These are phyloP conservation scores for Ophion costatus DNA, from an alignment of 2,888 invertebrate species.

Conservation along the genomic window DNA sequence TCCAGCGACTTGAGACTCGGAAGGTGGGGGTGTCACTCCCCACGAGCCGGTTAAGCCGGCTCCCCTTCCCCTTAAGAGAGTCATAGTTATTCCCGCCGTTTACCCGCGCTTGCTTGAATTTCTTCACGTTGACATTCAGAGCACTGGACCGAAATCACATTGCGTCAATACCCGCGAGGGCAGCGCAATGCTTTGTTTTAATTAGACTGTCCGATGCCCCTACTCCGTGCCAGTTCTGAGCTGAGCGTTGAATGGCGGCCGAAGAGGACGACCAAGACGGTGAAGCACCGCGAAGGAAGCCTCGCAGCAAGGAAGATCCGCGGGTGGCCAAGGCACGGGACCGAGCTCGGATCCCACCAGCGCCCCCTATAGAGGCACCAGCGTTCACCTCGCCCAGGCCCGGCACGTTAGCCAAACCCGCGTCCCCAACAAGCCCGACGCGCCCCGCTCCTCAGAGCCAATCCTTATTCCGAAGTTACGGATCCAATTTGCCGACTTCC, in stretches of 20 bases:
- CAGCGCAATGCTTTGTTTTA: conserved; percentile 86
- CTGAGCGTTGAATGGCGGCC: conserved; percentile 76
- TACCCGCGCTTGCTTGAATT: conserved; percentile 82
- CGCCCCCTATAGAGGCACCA: conserved; percentile 58
- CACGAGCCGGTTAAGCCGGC: too few species aligned
- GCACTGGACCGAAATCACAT: conserved; percentile 90
- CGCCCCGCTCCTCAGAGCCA: conserved; percentile 89
- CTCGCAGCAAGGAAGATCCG: conserved; percentile 79
- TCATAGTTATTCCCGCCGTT: too few species aligned
- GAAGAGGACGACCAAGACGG: too few species aligned
- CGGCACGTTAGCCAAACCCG: conserved; percentile 72
- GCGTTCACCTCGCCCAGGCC: conserved; percentile 70
- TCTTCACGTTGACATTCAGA: conserved; percentile 88
- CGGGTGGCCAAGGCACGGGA: conserved; percentile 84
- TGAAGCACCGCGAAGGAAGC: too few species aligned
- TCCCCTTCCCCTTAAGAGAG: too few species aligned
- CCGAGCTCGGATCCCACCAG: conserved; percentile 78
- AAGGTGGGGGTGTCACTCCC: too few species aligned
- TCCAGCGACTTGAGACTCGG: too few species aligned
- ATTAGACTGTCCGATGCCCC: conserved; percentile 78
- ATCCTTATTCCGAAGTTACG: conserved; percentile 89
- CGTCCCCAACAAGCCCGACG: conserved; percentile 85
- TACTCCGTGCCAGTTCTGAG: conserved; percentile 86
- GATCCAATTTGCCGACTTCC: conserved; percentile 89
- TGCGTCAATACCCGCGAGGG: conserved; percentile 86